Percentiles rank a stretch among this genome's conserved stretches.
These are phyloP conservation scores for Drosophila birchii DNA, from an alignment of 2,888 invertebrate species.

Conservation along the genomic window DNA sequence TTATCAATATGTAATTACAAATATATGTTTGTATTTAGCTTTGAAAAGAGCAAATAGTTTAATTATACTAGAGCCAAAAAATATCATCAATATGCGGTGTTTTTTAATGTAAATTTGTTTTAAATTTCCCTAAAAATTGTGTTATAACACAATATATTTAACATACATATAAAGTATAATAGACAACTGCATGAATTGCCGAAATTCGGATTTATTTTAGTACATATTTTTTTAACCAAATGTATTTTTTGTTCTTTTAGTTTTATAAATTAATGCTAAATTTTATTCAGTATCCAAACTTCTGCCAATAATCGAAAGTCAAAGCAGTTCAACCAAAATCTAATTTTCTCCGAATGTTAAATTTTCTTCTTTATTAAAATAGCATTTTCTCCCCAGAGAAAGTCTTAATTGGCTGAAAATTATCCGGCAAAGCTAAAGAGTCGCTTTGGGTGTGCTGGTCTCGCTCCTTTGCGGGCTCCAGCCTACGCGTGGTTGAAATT, in stretches of 20 bases:
- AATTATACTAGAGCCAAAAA: too few species aligned
- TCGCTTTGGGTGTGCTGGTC: background rate
- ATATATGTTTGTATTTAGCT: too few species aligned
- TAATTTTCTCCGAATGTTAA: background rate
- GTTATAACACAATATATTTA: too few species aligned
- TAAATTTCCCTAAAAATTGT: too few species aligned
- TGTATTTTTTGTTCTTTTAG: too few species aligned
- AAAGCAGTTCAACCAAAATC: background rate
- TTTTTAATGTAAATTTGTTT: too few species aligned
- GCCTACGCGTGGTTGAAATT: slow-evolving; percentile 37
- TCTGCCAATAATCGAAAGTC: background rate
- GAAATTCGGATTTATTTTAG: too few species aligned
- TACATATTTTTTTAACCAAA: background rate
- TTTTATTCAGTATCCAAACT: background rate
- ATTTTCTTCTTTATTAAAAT: background rate
- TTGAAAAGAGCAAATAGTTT: too few species aligned
- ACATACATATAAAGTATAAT: too few species aligned
- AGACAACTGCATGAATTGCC: too few species aligned
- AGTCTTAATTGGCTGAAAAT: slow-evolving; percentile 22
- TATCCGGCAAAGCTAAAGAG: slow-evolving; percentile 6
- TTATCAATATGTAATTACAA: too few species aligned
- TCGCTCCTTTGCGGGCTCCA: slow-evolving; percentile 12
- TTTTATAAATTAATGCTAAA: background rate
- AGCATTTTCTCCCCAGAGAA: background rate
- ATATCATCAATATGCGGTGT: too few species aligned